phyloP scores from a whole-genome alignment of 2,888 invertebrate genomes.

The Drosophila subquinaria region DNA sequence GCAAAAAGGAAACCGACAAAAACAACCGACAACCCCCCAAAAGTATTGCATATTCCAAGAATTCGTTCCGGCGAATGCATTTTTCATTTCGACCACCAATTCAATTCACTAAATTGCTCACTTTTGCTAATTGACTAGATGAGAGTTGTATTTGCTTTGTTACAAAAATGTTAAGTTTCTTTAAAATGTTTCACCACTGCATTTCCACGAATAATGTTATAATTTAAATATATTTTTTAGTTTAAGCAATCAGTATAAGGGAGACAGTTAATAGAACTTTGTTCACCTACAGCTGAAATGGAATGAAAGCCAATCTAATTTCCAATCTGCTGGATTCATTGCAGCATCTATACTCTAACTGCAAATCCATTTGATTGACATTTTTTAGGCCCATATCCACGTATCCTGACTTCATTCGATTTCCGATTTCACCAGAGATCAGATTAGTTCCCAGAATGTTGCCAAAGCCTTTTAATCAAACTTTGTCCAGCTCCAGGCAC shows the following conservation, averaged over 20 bases:
- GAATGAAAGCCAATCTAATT: not conserved
- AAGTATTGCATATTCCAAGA: conserved; percentile 34
- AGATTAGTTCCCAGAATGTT: not conserved
- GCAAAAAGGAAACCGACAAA: conserved; percentile 5
- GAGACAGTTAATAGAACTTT: not conserved
- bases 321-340: conserved; percentile 13
- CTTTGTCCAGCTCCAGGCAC: conserved; percentile 10
- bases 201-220: no score
- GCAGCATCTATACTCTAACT: conserved; percentile 18
- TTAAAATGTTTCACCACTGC: no score
- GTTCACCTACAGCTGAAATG: conserved; percentile 5
- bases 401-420: conserved; percentile 1
- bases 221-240: no score
- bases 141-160: no score
- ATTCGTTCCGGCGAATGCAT: not conserved
- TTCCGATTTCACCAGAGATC: conserved; percentile 5
- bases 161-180: no score
- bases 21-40: conserved; percentile 1
- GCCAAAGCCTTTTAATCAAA: conserved; percentile 47
- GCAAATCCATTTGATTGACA: conserved; percentile 8
- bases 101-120: no score
- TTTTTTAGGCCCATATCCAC: not conserved
- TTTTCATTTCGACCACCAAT: no score
- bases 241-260: not conserved
- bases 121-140: no score